Base-by-base conservation (phyloP, 2,797 vertebrate species). In the Decapterus maruadsi region DNA sequence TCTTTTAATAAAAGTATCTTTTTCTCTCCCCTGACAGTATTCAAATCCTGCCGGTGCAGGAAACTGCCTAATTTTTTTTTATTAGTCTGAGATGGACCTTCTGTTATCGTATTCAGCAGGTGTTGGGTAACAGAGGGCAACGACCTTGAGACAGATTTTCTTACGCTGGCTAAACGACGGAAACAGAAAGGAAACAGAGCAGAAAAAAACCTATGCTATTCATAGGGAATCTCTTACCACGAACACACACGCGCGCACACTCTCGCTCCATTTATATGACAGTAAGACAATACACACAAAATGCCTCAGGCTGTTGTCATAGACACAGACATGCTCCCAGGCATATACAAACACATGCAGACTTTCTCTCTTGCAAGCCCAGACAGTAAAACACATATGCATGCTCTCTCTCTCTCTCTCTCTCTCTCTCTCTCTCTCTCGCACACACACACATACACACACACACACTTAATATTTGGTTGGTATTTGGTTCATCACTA, bases 221-320 rank as follows among this genome's bases (percentile, higher is more conserved):
- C 78, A 71, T 66, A 59, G 67, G 67, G 72, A 83, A 77, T 87
- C 74, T 84, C 56, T 62, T 68, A 70, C 42, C 70, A 42, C 55
- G 50, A 70, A 69, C 46, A 73, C 61, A 71, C 71, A 65, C 62
- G 74, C 72, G 64, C 64, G 74, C 72, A 66, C 64, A 64, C 67
- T 67, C 11, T 8, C 55, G 20, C 43, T 77, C 26, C 50, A 66
- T 75, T 91, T 88, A 82, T 79, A 83, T 90, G 91, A 92, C 89
- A 91, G 86, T 84, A 82, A 90, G 91, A 91, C 89, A 92, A 87
- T 85, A 83, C 74, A 85, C 87, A 86, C 75, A 78, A 90, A 90
- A 86, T 12, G 78, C 93, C 94, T 81, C 51, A 12, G 90, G 94
- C 90, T 92, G 85, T 93, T 94, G 90, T 94, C 92, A 94, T 83